Base-by-base conservation (phyloP, 2,888 invertebrate species). In the Mylabris sibirica region DNA sequence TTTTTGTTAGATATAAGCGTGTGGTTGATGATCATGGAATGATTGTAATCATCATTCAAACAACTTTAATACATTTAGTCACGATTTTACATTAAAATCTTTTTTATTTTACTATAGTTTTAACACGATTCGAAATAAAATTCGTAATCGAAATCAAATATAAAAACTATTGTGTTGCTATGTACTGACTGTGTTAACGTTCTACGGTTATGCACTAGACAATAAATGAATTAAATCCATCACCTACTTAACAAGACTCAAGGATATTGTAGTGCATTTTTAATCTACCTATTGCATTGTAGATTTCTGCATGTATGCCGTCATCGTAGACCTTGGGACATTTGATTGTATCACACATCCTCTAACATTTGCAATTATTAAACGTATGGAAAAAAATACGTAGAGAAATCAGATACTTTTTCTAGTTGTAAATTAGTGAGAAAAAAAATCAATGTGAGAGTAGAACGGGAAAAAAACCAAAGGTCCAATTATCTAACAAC, bases 181-280 rank as follows among this genome's bases (percentile, higher is more conserved):
- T 30, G 60, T 49, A 9, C 8, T 30, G 30, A 49, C 20, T 22
- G 49, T 49, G 9, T 4, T 44, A 17, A 44, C n/a, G 20, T 49
- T 22, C 3, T 49, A 9, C 20, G 20, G 9, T 20, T 22, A 60
- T 38, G 60, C 60, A 34, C 34, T 26, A 38, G 34, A 24, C 60
- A 38, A 35, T 26, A 60, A 61, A 61, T 61, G 61, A 61, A 61
- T 61, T 61, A 8, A 60, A 61, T 61, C 38, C 61, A 61, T 61
- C 61, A 61, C 61, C 61, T 61, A 61, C 61, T 71, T 69, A 53
- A 72, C 66, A 62, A 68, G 64, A 30, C 63, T 72, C 72, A 72
- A 72, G 72, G 72, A 72, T 72, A 67, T 63, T 68, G 59, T 24
- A 64, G 65, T 72, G 72, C 72, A 70, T 66, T 67, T 72, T 69